phyloP scores from a whole-genome alignment of 2,113 vertebrate genomes.

The Proteles cristata region DNA sequence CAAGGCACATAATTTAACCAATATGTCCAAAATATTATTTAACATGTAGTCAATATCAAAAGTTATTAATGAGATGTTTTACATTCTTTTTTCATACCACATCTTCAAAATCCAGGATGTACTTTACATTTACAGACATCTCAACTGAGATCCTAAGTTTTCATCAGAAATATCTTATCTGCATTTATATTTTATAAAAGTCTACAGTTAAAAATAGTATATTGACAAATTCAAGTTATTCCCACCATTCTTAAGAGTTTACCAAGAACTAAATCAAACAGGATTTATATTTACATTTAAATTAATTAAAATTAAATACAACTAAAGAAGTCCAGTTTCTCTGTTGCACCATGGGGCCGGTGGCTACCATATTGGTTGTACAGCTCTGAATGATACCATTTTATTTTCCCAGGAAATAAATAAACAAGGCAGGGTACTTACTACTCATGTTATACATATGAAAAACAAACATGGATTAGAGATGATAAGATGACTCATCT shows the following conservation, averaged over 20 bases:
- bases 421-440: background rate
- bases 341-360: background rate
- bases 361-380: background rate
- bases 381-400: background rate
- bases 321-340: background rate
- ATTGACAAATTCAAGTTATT: background rate
- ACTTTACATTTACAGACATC: background rate
- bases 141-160: background rate
- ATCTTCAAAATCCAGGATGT: background rate
- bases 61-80: background rate
- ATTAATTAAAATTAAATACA: background rate
- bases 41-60: background rate
- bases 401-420: background rate
- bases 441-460: background rate
- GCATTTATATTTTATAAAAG: background rate
- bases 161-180: conserved; percentile 32
- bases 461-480: background rate
- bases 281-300: background rate
- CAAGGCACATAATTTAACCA: conserved; percentile 16
- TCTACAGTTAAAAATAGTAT: background rate
- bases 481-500: background rate
- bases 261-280: background rate
- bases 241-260: conserved; percentile 22
- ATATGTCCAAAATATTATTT: background rate
- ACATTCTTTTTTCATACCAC: background rate